Percentiles rank a stretch among this genome's conserved stretches.
Conservation (phyloP, 1,140 invertebrate genomes). For the Chlorops oryzae region DNA sequence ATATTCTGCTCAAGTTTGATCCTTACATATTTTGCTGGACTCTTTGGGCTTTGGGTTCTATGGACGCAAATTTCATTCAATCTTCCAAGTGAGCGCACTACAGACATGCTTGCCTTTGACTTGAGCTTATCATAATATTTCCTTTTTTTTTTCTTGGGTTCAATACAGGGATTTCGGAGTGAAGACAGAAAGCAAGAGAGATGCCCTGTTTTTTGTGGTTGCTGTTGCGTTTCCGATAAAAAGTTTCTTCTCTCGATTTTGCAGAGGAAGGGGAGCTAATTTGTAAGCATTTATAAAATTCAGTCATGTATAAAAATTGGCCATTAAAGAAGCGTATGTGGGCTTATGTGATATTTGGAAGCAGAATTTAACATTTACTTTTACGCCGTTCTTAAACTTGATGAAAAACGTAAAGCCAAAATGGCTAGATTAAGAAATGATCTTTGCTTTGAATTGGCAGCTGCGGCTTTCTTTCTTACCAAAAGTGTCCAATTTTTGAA, state of each 20-base stretch:
- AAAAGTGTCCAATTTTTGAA: no score
- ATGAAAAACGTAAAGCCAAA: no score
- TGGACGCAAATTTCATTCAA: slow-evolving; percentile 48
- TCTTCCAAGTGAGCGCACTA: slow-evolving; percentile 43
- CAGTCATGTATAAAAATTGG: slow-evolving; percentile 46
- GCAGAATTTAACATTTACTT: slow-evolving; percentile 3
- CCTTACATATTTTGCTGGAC: no score
- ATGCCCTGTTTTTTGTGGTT: slow-evolving; percentile 15
- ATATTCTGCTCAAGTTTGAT: no score
- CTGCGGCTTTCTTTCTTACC: neutral
- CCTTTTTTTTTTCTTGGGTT: slow-evolving; percentile 14
- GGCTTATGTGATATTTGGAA: neutral
- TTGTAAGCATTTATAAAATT: slow-evolving; percentile 12
- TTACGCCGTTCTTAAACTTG: no score
- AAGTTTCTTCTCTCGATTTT: slow-evolving; percentile 10
- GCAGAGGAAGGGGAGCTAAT: slow-evolving; percentile 8
- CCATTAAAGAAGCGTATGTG: slow-evolving; percentile 29
- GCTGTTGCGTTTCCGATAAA: slow-evolving; percentile 25
- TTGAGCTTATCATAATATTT: slow-evolving; percentile 11
- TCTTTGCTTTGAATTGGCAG: neutral
- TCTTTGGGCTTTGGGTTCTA: no score
- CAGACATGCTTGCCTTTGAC: no score
- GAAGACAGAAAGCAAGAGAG: neutral
- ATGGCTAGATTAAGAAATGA: no score
- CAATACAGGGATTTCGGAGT: slow-evolving; percentile 35